Conservation (phyloP, 2,113 vertebrate species). For the Chascanopsetta lugubris region DNA sequence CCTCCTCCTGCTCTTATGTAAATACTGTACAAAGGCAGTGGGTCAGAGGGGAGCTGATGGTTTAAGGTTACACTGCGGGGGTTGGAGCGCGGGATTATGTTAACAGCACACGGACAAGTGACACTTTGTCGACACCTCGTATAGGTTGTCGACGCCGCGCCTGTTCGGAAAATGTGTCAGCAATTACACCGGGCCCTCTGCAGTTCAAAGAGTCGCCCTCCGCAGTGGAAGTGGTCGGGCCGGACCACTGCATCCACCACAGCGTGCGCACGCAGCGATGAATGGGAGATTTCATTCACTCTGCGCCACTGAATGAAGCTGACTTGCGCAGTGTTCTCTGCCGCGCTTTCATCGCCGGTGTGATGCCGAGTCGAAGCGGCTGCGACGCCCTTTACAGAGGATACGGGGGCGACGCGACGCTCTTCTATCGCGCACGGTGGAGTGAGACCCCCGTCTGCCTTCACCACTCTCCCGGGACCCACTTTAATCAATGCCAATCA, state of each 20-base stretch:
- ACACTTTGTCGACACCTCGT: constrained; percentile 23
- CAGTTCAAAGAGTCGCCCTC: not conserved
- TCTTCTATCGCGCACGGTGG: constrained; percentile 20
- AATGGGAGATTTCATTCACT: constrained; percentile 3
- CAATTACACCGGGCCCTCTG: constrained; percentile 14
- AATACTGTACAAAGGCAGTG: constrained; percentile 23
- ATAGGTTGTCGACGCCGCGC: not conserved
- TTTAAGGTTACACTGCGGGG: constrained; percentile 15
- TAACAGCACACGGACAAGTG: constrained; percentile 27
- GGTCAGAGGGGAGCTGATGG: constrained; percentile 9
- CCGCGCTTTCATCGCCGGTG: not conserved
- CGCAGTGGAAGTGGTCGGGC: too few relatives aligned
- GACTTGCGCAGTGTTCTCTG: not conserved
- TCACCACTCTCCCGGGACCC: constrained; percentile 50
- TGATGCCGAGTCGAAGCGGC: not conserved
- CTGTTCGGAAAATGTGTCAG: constrained; percentile 10
- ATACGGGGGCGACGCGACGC: not conserved
- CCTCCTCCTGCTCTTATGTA: constrained; percentile 7
- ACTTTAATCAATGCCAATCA: constrained; percentile 75
- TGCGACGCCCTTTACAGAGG: not conserved
- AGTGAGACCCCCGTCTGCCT: constrained; percentile 27
- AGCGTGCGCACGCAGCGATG: not conserved
- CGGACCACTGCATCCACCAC: not conserved
- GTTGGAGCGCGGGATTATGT: constrained; percentile 10
- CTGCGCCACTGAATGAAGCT: constrained; percentile 3